Evolutionary conservation across 2,113 vertebrate genomes (phyloP).

Genomic region (Semnornis frantzii): DNA sequence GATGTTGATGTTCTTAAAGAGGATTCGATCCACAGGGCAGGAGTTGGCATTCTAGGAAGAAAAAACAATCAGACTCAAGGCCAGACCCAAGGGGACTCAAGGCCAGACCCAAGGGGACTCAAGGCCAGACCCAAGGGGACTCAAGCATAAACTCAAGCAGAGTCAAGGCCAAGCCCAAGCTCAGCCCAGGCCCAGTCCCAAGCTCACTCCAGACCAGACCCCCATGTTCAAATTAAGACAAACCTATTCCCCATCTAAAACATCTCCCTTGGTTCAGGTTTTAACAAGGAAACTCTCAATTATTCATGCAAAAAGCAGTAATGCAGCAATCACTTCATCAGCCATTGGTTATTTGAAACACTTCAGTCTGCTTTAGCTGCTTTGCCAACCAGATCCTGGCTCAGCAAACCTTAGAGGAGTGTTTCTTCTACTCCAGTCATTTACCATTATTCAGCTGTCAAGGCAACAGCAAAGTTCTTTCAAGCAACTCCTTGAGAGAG

Average conservation of each 20-base stretch:
- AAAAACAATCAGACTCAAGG: background rate
- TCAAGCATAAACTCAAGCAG: too few species aligned
- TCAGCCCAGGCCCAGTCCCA: too few species aligned
- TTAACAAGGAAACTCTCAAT: background rate
- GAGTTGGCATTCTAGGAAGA: conserved; percentile 90
- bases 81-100: too few species aligned
- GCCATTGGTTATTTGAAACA: background rate
- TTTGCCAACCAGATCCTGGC: background rate
- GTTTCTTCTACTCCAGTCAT: background rate
- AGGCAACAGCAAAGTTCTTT: background rate
- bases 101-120: too few species aligned
- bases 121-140: too few species aligned
- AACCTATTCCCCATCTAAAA: background rate
- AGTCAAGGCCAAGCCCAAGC: too few species aligned
- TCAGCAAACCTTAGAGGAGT: background rate
- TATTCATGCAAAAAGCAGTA: background rate
- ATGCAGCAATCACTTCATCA: background rate
- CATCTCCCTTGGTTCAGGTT: background rate
- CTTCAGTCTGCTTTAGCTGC: background rate
- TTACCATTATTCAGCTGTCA: background rate
- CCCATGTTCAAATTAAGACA: background rate
- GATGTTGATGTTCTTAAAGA: conserved; percentile 88
- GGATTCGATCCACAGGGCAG: conserved; percentile 92
- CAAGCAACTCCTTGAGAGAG: background rate
- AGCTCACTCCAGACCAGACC: too few species aligned